Base-by-base conservation (phyloP, 2,797 vertebrate genomes). In the Champsocephalus esox region DNA sequence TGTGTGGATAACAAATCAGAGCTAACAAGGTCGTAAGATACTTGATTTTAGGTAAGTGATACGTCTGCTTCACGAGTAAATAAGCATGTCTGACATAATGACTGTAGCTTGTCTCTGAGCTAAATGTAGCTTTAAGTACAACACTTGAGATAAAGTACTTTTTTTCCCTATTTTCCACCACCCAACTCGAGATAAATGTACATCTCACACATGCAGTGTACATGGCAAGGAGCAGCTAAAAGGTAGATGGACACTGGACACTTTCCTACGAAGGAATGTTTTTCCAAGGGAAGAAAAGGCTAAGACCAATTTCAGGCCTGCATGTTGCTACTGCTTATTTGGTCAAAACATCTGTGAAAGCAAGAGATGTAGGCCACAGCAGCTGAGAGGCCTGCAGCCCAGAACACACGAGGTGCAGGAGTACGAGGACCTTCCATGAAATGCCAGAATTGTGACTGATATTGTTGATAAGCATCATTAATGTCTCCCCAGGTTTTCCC, bases 341-440 rank as follows among this genome's bases (percentile, higher is more conserved):
- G 84, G 88, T 86, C 78, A 83, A 79, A 90, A 81, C 89, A 90
- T 87, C 88, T 92, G 86, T 88, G 73, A 83, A 70, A 82, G 84
- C 87, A 83, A 73, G 74, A 74, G 79, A 88, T 79, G 84, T 86
- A 83, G 78, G 78, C 80, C 85, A 79, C 28, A 2, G 80, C 87
- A 83, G 86, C 81, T 86, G 89, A 61, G 66, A 71, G 64, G 76
- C 66, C 75, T 10, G 69, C 16, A n/a, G 79, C 77, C 73, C 77
- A 48, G 75, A 80, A 80, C 73, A 74, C 46, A 43, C 3, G 3
- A 58, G 62, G 73, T 65, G 58, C 34, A 54, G 62, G 4, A 63
- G 84, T 83, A 77, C 41, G 46, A 81, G 16, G 77, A 59, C 44
- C 65, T 64, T 85, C 55, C 44, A 76, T 71, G 72, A 65, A 59